A percentile compares a stretch with the other conserved stretches of the same genome.
Evolutionary conservation across 2,113 vertebrate genomes (phyloP).

Genomic region (Pterocles gutturalis): DNA sequence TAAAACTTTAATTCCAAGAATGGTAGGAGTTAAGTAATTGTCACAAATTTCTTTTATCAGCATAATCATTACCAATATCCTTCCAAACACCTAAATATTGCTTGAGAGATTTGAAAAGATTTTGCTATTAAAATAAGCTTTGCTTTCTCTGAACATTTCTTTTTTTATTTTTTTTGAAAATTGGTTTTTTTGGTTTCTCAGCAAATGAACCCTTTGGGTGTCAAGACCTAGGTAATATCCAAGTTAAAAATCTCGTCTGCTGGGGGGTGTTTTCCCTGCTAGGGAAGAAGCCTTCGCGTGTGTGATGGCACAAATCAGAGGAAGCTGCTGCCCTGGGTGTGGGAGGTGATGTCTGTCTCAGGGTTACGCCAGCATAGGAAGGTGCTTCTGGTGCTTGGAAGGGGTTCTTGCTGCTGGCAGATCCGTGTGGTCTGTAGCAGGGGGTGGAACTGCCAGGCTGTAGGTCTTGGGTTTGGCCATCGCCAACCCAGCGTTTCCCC

Average conservation of each 20-base stretch:
- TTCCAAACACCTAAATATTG: background rate
- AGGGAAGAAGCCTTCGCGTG: background rate
- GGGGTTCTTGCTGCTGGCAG: background rate
- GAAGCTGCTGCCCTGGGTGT: background rate
- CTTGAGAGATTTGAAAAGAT: background rate
- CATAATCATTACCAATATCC: background rate
- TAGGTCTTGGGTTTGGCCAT: background rate
- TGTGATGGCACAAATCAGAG: fast-evolving
- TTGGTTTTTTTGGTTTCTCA: background rate
- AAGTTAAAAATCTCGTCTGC: background rate
- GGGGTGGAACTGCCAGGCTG: background rate
- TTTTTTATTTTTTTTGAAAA: background rate
- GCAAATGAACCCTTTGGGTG: background rate
- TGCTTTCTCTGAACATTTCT: background rate
- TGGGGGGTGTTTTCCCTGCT: background rate
- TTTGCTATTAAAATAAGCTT: background rate
- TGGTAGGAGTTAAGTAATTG: conserved; percentile 14
- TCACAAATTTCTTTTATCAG: conserved; percentile 51
- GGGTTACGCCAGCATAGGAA: background rate
- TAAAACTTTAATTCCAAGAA: background rate
- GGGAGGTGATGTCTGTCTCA: too few species aligned
- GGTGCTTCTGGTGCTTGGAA: too few species aligned
- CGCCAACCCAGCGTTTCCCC: background rate
- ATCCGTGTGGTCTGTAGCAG: fast-evolving
- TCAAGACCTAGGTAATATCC: background rate